These are phyloP conservation scores for Troilus luridus DNA, from an alignment of 2,888 invertebrate genomes.

Conservation along the genomic window DNA sequence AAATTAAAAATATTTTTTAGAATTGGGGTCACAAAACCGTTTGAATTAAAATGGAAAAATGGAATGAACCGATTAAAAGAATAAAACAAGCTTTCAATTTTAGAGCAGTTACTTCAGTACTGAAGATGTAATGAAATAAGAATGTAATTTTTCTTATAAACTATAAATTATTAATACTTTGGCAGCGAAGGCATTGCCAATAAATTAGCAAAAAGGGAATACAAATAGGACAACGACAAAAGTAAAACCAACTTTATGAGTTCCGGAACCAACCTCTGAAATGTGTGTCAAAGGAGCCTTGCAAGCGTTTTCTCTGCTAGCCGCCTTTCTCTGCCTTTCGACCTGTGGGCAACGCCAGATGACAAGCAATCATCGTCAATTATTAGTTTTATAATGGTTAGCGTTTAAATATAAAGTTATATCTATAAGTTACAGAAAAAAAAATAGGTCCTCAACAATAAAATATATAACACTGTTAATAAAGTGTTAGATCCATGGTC, in stretches of 20 bases:
- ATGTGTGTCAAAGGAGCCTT: slow-evolving; percentile 16
- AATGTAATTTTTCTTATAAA: no score
- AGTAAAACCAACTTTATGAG: background rate
- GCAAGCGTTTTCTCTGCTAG: slow-evolving; percentile 9
- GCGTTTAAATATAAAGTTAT: background rate
- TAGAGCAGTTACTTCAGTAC: no score
- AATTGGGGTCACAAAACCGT: no score
- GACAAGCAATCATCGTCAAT: background rate
- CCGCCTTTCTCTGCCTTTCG: slow-evolving; percentile 14
- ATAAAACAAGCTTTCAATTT: no score
- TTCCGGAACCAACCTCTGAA: slow-evolving; percentile 40
- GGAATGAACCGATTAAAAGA: no score
- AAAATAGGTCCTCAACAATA: background rate
- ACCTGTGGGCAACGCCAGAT: background rate
- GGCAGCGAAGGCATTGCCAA: no score
- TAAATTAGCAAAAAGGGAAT: background rate
- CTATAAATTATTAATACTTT: no score
- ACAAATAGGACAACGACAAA: background rate
- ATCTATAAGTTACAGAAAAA: background rate
- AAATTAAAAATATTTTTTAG: no score
- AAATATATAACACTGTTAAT: no score
- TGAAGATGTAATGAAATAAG: no score
- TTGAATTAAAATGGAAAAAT: no score
- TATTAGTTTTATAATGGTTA: background rate
- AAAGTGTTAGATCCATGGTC: no score